Evolutionary conservation across 37 sponge, comb jelly and placozoan genomes (phyloP).

Genomic region (Ianthella basta): DNA sequence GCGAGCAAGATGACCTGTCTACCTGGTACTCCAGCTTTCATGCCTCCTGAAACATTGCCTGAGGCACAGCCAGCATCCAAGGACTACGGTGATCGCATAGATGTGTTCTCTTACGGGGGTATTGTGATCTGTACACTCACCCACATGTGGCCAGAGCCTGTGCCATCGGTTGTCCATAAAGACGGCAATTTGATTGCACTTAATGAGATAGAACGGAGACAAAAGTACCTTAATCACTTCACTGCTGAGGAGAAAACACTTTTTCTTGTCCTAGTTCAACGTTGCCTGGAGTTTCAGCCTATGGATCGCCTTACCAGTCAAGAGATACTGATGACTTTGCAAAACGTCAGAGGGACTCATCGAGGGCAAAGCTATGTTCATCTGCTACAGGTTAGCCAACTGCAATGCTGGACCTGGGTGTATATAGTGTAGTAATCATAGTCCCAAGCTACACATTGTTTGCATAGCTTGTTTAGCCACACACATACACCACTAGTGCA

Average conservation of each 20-base stretch:
- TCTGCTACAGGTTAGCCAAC: too few relatives aligned
- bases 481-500: too few relatives aligned
- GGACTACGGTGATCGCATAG: constrained; percentile 20
- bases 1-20: constrained; percentile 13
- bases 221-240: constrained; percentile 24
- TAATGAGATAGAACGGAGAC: constrained; percentile 50
- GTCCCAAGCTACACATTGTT: too few relatives aligned
- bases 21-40: constrained; percentile 21
- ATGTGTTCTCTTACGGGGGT: constrained; percentile 67
- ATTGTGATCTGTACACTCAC: constrained; percentile 42
- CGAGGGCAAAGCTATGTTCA: too few relatives aligned
- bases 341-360: not conserved
- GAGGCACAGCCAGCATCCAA: not conserved
- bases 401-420: too few relatives aligned
- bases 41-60: constrained; percentile 39
- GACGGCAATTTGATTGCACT: constrained; percentile 10
- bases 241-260: not conserved
- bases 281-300: constrained; percentile 38
- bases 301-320: constrained; percentile 29
- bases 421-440: too few relatives aligned
- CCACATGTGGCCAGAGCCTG: constrained; percentile 40
- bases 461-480: too few relatives aligned
- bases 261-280: constrained; percentile 11
- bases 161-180: not conserved
- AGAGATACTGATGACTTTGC: not conserved